Conservation (phyloP, 2,888 invertebrate genomes). For the Xylota segnis region DNA sequence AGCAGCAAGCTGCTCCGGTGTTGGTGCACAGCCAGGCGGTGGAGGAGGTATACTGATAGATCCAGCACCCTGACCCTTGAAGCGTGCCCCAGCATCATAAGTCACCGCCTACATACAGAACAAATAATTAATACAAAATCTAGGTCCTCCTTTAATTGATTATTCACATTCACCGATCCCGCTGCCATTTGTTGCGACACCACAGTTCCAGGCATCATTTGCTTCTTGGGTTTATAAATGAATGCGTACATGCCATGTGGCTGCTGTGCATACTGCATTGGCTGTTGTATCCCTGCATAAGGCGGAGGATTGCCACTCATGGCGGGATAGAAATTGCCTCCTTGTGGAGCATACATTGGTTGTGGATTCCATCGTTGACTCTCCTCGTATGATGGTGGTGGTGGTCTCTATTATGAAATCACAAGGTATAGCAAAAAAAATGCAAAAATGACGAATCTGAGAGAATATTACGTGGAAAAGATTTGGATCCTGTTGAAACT, state of each 20-base stretch:
- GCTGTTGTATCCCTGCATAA: conserved; percentile 80
- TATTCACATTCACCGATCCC: conserved; percentile 36
- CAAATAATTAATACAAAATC: background rate
- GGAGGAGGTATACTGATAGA: conserved; percentile 83
- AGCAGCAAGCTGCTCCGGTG: conserved; percentile 83
- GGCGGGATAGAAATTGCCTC: conserved; percentile 43
- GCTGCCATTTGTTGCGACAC: conserved; percentile 52
- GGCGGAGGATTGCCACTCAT: conserved; percentile 67
- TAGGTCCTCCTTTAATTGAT: background rate
- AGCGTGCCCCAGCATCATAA: conserved; percentile 78
- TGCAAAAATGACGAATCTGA: background rate
- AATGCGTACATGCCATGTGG: conserved; percentile 36
- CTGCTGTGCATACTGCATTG: conserved; percentile 76
- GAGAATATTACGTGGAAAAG: conserved; percentile 56
- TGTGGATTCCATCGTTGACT: conserved; percentile 79
- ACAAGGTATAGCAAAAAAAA: background rate
- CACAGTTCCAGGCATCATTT: conserved; percentile 43
- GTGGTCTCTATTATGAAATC: conserved; percentile 79
- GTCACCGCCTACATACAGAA: conserved; percentile 63
- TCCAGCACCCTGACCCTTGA: conserved; percentile 78
- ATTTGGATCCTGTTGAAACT: conserved; percentile 51
- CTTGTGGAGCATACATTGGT: conserved; percentile 50
- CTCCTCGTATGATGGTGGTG: conserved; percentile 83
- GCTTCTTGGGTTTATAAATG: conserved; percentile 52
- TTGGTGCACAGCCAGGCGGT: conserved; percentile 83